Evolutionary conservation across 2,113 vertebrate species (phyloP), one percentile per base, ranked within the genome.

Genomic region (Callocephalon fimbriatum): DNA sequence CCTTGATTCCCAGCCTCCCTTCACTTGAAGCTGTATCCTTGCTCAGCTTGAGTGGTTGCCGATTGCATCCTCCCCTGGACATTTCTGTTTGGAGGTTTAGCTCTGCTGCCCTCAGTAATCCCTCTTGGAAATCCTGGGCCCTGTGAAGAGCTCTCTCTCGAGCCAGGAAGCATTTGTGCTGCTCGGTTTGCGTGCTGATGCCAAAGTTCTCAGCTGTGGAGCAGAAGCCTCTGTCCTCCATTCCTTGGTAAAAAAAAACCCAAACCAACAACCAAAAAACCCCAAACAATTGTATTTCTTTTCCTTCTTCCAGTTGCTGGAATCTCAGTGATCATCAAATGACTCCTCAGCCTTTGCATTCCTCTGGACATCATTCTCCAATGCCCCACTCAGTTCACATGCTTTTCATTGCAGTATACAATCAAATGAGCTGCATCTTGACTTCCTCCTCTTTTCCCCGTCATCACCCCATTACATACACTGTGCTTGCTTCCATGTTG

Each of bases 141-240:
- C 68, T 8, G 2, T 2, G 6, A 63, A 92, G 68, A 81, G 4
- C 10, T 65, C 26, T 37, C 35, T 68, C 29, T 85, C 0, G 0
- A 65, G 54, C 26, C 48, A 85, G 81, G 58, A 87, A 87, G 40
- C 0, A 0, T 77, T 90, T 81, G 26, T 66, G 6, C 29, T 90
- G 81, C 48, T 31, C 3, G 1, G 12, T 73, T 87, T 2, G 1
- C 11, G 6, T 45, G 19, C 38, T 59, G 66, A 54, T 86, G 90
- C 35, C 83, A 83, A 73, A 93, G 32, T 54, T 72, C 63, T 89
- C 80, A 91, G 76, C 53, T 72, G 62, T 38, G 53, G 19, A 91
- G 71, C 47, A 75, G n/a, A 83, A 94, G 25, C 76, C 38, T 72
- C 29, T 50, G 32, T 50, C 47, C 19, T 79, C 48, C 3, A 22